Evolutionary conservation across 2,113 vertebrate genomes (phyloP).

Genomic region (Thalassarche chlororhynchos): DNA sequence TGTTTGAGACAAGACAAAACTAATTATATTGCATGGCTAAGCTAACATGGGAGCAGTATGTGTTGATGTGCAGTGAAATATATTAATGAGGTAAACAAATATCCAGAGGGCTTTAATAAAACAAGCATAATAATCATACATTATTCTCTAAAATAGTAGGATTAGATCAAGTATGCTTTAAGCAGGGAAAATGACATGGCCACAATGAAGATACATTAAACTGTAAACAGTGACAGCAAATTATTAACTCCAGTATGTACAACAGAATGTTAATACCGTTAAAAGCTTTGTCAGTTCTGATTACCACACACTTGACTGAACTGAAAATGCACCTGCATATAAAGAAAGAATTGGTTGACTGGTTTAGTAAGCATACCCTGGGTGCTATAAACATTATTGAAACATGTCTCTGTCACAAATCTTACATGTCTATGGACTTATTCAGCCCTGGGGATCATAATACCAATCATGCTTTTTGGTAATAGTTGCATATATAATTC

Average conservation of each 20-base stretch:
- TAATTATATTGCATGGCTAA: neutral
- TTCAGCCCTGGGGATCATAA: neutral
- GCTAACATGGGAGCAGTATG: neutral
- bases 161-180: conserved; percentile 11
- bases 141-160: neutral
- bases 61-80: neutral
- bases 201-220: neutral
- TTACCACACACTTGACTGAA: neutral
- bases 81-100: neutral
- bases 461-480: neutral
- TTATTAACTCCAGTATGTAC: neutral
- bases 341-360: neutral
- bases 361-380: neutral
- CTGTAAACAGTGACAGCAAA: neutral
- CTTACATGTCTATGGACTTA: neutral
- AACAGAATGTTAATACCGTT: neutral
- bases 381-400: neutral
- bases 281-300: neutral
- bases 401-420: neutral
- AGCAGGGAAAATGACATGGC: neutral
- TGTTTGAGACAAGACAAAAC: neutral
- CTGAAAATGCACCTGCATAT: neutral
- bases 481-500: neutral
- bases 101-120: neutral
- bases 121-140: neutral